These are phyloP conservation scores for Otolemur crassicaudatus DNA, from an alignment of 2,797 vertebrate species.

Conservation along the genomic window DNA sequence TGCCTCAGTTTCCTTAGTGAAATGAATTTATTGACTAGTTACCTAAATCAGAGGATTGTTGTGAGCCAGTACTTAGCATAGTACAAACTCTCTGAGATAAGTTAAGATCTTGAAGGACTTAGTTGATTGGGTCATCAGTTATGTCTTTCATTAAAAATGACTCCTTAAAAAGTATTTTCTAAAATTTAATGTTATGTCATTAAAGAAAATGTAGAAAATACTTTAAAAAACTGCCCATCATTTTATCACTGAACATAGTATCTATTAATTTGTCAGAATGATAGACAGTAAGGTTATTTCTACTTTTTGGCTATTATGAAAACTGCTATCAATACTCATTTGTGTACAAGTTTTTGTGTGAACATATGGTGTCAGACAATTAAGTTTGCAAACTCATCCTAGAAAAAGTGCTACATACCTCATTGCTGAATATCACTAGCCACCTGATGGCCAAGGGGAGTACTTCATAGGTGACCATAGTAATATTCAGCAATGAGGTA, in stretches of 20 bases:
- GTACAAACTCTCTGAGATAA: neutral
- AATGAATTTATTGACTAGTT: neutral
- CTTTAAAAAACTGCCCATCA: neutral
- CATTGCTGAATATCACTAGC: too few species aligned
- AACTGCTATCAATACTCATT: neutral
- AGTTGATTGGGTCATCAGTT: neutral
- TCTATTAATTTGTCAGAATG: neutral
- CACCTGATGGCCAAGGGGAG: too few species aligned
- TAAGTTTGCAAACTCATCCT: too few species aligned
- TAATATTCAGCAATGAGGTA: too few species aligned
- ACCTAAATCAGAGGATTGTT: neutral
- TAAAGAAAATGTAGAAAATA: constrained; percentile 45
- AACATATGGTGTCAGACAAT: neutral
- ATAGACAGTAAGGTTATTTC: constrained; percentile 42
- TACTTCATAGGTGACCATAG: too few species aligned
- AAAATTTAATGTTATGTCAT: constrained; percentile 4
- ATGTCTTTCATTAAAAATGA: neutral
- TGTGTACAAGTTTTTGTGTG: neutral
- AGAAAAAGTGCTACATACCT: too few species aligned
- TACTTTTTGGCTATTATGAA: constrained; percentile 42
- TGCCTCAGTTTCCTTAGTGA: constrained; percentile 13
- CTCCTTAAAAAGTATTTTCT: neutral
- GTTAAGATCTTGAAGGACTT: neutral
- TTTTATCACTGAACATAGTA: neutral
- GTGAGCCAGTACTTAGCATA: neutral